A percentile compares a stretch with the other conserved stretches of the same genome.
Evolutionary conservation across 2,797 vertebrate genomes (phyloP).

Genomic region (Brachyrhaphis roseni): DNA sequence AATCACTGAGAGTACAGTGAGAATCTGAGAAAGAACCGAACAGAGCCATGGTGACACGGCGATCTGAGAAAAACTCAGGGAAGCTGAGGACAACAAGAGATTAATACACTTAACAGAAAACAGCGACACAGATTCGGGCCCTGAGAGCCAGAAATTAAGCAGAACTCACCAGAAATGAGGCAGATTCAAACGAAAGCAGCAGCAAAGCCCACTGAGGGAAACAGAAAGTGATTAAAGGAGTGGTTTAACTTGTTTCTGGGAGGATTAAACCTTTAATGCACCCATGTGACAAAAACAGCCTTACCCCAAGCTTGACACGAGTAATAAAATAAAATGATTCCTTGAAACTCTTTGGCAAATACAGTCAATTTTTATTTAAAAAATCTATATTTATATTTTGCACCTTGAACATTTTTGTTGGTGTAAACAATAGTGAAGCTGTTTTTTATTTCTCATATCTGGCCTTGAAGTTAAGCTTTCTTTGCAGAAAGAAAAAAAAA

Average conservation of each 20-base stretch:
- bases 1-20: neutral
- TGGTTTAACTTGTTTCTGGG: slow-evolving; percentile 6
- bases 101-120: neutral
- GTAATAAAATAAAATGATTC: neutral
- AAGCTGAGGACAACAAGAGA: slow-evolving; percentile 2
- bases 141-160: neutral
- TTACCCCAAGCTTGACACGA: neutral
- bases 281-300: neutral
- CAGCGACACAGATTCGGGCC: neutral
- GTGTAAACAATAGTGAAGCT: neutral
- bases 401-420: neutral
- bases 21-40: neutral
- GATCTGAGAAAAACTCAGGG: neutral
- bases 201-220: neutral
- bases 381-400: neutral
- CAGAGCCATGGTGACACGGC: neutral
- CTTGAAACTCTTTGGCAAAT: neutral
- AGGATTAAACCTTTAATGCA: neutral
- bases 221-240: slow-evolving; percentile 4
- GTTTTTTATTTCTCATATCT: neutral
- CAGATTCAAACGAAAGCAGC: neutral
- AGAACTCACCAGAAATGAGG: neutral
- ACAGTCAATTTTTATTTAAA: neutral
- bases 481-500: neutral
- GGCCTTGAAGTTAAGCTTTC: neutral